A percentile compares a stretch with the other conserved stretches of the same genome.
phyloP scores from a whole-genome alignment of 2,888 invertebrate species.

The Blastobasis adustella region DNA sequence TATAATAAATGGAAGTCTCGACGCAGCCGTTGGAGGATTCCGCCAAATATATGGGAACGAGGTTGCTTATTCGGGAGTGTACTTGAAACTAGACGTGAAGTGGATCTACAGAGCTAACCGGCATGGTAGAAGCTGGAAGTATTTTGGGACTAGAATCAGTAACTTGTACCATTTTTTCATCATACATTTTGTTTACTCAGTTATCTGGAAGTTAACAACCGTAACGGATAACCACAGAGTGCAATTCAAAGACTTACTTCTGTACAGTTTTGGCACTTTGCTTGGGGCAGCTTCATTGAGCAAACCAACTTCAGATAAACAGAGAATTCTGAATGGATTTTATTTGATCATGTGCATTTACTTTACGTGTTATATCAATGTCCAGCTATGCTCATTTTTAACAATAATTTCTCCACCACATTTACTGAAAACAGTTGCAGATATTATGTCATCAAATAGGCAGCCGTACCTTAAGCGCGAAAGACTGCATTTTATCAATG shows the following conservation, averaged over 20 bases:
- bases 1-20: conserved; percentile 43
- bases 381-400: conserved; percentile 47
- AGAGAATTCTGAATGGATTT: conserved; percentile 40
- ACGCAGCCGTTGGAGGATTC: conserved; percentile 47
- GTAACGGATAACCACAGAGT: conserved; percentile 28
- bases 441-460: conserved; percentile 37
- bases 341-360: conserved; percentile 45
- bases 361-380: conserved; percentile 40
- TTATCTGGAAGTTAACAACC: conserved; percentile 34
- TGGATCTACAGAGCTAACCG: conserved; percentile 48
- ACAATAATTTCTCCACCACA: conserved; percentile 45
- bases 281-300: conserved; percentile 37
- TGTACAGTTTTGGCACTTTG: conserved; percentile 46
- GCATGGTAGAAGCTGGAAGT: conserved; percentile 37
- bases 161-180: conserved; percentile 44
- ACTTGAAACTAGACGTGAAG: conserved; percentile 34
- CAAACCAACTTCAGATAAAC: conserved; percentile 37
- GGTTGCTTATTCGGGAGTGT: conserved; percentile 50
- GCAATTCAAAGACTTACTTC: conserved; percentile 27
- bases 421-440: conserved; percentile 33
- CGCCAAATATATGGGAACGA: conserved; percentile 43
- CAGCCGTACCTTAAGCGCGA: conserved; percentile 26
- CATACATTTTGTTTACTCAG: conserved; percentile 38
- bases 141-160: conserved; percentile 31
- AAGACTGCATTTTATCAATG: conserved; percentile 36